A percentile compares a stretch with the other conserved stretches of the same genome.
These are phyloP conservation scores for Eumeta japonica DNA, from an alignment of 1,140 invertebrate genomes.

Conservation along the genomic window DNA sequence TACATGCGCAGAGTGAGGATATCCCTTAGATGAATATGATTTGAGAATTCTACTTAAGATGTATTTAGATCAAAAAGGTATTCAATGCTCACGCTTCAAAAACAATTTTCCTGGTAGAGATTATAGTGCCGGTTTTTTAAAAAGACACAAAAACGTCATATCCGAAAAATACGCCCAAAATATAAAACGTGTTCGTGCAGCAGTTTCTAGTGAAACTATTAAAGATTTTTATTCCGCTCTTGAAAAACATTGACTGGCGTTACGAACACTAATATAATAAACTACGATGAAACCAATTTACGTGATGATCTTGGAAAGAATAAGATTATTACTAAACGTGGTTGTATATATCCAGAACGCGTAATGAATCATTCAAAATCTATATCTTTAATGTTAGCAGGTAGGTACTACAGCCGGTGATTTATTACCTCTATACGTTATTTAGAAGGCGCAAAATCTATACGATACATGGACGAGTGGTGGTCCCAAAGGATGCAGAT, in stretches of 20 bases:
- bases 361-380: conserved; percentile 28
- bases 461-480: conserved; percentile 27
- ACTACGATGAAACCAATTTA: conserved; percentile 46
- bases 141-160: conserved; percentile 15
- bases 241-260: conserved; percentile 18
- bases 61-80: too few species aligned
- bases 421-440: conserved; percentile 25
- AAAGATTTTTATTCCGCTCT: too few species aligned
- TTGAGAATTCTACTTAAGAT: too few species aligned
- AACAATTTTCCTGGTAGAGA: too few species aligned
- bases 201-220: conserved; percentile 12
- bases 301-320: conserved; percentile 26
- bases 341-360: conserved; percentile 26
- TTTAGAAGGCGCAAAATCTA: conserved; percentile 33
- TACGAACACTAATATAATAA: conserved; percentile 26
- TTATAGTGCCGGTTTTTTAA: too few species aligned
- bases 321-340: conserved; percentile 20
- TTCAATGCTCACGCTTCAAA: too few species aligned
- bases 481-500: conserved; percentile 22
- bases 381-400: conserved; percentile 33
- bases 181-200: conserved; percentile 26
- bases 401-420: conserved; percentile 20
- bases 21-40: too few species aligned
- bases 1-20: too few species aligned
- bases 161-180: conserved; percentile 18